phyloP scores from a whole-genome alignment of 1,140 invertebrate species.

The Atopsyche davidsoni region DNA sequence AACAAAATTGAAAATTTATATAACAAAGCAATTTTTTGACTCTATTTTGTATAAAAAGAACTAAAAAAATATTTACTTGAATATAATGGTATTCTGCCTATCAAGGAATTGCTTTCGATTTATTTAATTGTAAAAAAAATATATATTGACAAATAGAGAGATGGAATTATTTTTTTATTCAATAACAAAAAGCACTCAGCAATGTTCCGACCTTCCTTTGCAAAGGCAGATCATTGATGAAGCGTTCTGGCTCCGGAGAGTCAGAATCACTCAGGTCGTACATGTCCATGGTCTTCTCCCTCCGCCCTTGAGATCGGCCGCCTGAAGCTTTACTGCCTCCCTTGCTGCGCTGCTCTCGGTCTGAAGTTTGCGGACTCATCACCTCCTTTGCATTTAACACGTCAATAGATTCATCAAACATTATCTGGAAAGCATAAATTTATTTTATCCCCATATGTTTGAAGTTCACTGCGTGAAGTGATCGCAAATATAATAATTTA shows the following conservation, averaged over 20 bases:
- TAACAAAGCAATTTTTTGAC: too few relatives aligned
- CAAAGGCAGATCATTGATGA: constrained; percentile 32
- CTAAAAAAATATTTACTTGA: too few relatives aligned
- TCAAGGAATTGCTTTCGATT: too few relatives aligned
- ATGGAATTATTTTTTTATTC: not conserved
- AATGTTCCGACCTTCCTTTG: constrained; percentile 23
- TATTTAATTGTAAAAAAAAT: too few relatives aligned
- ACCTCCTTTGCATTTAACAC: constrained; percentile 39
- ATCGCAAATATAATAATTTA: too few relatives aligned
- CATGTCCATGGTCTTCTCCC: constrained; percentile 22
- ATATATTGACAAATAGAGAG: too few relatives aligned
- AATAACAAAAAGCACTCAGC: not conserved
- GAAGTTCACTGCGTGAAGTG: too few relatives aligned
- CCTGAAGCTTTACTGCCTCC: constrained; percentile 16
- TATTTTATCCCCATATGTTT: too few relatives aligned
- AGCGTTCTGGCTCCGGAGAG: constrained; percentile 27
- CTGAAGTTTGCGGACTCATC: constrained; percentile 36
- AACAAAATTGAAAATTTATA: not conserved
- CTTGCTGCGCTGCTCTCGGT: not conserved
- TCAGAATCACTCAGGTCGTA: constrained; percentile 28
- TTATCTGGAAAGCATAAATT: too few relatives aligned
- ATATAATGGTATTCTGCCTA: too few relatives aligned
- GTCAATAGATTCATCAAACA: constrained; percentile 42
- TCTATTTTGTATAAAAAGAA: too few relatives aligned
- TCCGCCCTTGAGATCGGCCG: constrained; percentile 23